Base-by-base conservation (phyloP, 2,797 vertebrate species). In the Discoglossus pictus region DNA sequence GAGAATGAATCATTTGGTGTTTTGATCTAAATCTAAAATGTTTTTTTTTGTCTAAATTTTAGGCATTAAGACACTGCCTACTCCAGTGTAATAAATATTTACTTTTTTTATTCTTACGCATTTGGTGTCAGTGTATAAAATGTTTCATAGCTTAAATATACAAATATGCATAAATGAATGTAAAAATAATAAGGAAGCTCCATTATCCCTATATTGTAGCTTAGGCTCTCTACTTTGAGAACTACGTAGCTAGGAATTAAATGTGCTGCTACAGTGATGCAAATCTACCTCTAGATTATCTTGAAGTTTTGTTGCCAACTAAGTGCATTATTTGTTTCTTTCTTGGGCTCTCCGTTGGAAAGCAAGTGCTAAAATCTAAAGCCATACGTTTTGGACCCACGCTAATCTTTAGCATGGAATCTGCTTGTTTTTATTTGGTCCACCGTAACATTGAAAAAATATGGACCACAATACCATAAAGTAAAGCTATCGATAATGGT, bases 331-430 rank as follows among this genome's bases (percentile, higher is more conserved):
- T 25, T 13, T 25, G 2, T 27, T 27, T 24, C 15, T 42, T 42
- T 4, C n/a, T 42, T 18, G 46, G 43, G 60, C 46, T 50, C 27
- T 46, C 44, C n/a, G 10, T 6, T 13, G 15, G 44, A 47, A 62
- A 50, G 44, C 46, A 62, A 62, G 60, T 62, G 60, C 60, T 62
- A 39, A 16, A 62, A 8, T 8, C 4, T n/a, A 20, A 34, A 17
- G 21, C 27, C 27, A 31, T 47, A 17, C 31, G 15, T 8, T 60
- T 46, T 46, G 16, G n/a, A 43, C 8, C 42, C 58, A 46, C 36
- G 34, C 20, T 21, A n/a, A 4, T 24, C 16, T 46, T 13, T 21
- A 17, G 18, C n/a, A 61, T 61, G 13, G 43, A 47, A 15, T 48
- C 44, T 47, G 25, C 43, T 18, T 13, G 7, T 42, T 42, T 50